Percentiles rank a stretch among this genome's conserved stretches.
phyloP scores from a whole-genome alignment of 2,797 vertebrate genomes.

The Hippocampus kuda region DNA sequence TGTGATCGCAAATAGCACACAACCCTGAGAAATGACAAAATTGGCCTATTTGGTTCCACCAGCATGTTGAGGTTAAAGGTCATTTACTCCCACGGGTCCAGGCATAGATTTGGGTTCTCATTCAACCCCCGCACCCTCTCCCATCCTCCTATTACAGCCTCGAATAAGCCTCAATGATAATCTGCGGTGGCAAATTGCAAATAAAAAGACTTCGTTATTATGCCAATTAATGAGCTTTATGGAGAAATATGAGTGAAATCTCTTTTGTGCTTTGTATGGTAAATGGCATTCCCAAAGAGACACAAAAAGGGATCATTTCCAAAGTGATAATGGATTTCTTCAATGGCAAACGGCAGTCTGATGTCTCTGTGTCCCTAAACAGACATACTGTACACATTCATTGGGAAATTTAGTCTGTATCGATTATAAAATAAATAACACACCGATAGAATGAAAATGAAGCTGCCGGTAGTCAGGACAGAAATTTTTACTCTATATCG shows the following conservation, averaged over 20 bases:
- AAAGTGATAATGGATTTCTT: neutral
- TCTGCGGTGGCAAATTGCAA: neutral
- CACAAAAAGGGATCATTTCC: neutral
- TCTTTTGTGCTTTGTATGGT: neutral
- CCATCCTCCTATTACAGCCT: neutral
- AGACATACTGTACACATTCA: neutral
- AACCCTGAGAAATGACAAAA: neutral
- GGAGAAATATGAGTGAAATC: neutral
- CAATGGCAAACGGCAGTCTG: neutral
- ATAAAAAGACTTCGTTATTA: neutral
- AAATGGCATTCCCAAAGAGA: neutral
- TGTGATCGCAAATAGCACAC: neutral
- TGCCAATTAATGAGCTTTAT: constrained; percentile 1
- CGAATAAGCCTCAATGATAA: neutral
- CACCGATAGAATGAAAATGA: too few species aligned
- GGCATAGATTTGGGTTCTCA: neutral
- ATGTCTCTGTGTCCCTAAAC: neutral
- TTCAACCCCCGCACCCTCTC: neutral
- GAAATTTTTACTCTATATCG: too few species aligned
- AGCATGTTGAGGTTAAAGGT: neutral
- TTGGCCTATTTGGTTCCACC: neutral
- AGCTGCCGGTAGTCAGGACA: too few species aligned
- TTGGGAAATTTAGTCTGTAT: neutral
- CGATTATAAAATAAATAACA: neutral
- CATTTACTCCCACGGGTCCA: neutral